Percentiles rank a stretch among this genome's conserved stretches.
phyloP scores from a whole-genome alignment of 1,140 invertebrate species.

The Potamilus streckersoni region DNA sequence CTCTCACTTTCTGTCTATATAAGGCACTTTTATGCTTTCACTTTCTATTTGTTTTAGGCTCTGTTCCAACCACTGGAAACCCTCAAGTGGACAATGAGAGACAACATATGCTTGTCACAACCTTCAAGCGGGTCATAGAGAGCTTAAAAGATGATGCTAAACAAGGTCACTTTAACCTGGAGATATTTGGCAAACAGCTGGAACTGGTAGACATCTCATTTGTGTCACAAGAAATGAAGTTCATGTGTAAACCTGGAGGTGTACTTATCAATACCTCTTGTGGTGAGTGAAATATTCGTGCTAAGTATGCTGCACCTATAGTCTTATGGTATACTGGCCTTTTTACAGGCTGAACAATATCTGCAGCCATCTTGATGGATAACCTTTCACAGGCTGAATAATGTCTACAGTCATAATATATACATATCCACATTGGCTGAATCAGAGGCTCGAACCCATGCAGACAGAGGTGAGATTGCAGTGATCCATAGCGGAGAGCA shows the following conservation, averaged over 20 bases:
- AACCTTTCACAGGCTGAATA: no score
- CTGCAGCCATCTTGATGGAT: no score
- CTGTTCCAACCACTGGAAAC: slow-evolving; percentile 23
- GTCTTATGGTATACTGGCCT: no score
- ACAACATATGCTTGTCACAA: slow-evolving; percentile 45
- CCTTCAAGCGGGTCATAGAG: slow-evolving; percentile 51
- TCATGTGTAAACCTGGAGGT: slow-evolving; percentile 66
- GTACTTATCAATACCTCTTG: slow-evolving; percentile 62
- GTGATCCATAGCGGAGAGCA: no score
- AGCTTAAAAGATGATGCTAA: slow-evolving; percentile 60
- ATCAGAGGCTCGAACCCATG: no score
- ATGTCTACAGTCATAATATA: no score
- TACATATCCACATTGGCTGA: no score
- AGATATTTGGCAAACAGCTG: slow-evolving; percentile 53
- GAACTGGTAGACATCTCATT: slow-evolving; percentile 55
- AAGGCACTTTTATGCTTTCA: no score
- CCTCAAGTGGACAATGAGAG: slow-evolving; percentile 33
- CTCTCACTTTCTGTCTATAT: no score
- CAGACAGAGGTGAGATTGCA: no score
- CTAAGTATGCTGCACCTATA: no score
- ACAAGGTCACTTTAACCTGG: slow-evolving; percentile 62
- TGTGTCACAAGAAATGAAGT: slow-evolving; percentile 50
- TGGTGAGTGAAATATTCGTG: slow-evolving; percentile 56
- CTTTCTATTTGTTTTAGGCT: slow-evolving; percentile 30
- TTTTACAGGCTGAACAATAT: no score